Evolutionary conservation across 2,797 vertebrate species (phyloP), one percentile per base, ranked within the genome.

Genomic region (Amblyraja radiata): DNA sequence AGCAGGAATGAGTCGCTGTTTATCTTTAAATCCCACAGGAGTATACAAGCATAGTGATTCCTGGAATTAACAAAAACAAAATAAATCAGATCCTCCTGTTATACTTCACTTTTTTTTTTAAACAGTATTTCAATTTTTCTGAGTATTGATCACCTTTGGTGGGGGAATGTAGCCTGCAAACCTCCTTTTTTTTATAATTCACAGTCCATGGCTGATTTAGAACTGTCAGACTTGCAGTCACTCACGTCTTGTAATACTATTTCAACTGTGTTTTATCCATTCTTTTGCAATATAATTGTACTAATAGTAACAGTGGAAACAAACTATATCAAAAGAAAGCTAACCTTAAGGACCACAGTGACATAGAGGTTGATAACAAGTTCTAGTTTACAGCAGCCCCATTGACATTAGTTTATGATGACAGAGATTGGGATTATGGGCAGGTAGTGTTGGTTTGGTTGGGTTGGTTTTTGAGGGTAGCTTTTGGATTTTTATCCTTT

Each of bases 31-130:
- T 95, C 98, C 98, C 86, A 97, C 98, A 84, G 98, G 98, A 93
- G 97, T 97, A 97, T 99, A 99, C 95, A 99, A 95, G 96, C 98
- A 99, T 95, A 99, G 97, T 97, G 98, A 99, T 98, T 99, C 95
- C 93, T 94, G 92, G 94, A 93, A 94, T 74, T 74, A 74, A 74
- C 21, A 6, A 95, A 73, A 94, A 94, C n/a, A 93, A 93, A 71
- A 91, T 23, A 76, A 92, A 76, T 58, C 39, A 92, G 71, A n/a
- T 13, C 11, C 25, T 16, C 1, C 39, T 23, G 76, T 92, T 54
- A 91, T 39, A 36, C 58, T 11, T 63, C 58, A 63, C 16, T n/a
- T 7, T 7, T 68, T 63, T n/a, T 88, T 88, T 65, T 21, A 46
- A 46, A 46, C 46, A 54, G 46, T 2, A 18, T 68, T 65, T n/a